These are phyloP conservation scores for Odocoileus hemionus DNA, from an alignment of 2,113 vertebrate species.

Conservation along the genomic window DNA sequence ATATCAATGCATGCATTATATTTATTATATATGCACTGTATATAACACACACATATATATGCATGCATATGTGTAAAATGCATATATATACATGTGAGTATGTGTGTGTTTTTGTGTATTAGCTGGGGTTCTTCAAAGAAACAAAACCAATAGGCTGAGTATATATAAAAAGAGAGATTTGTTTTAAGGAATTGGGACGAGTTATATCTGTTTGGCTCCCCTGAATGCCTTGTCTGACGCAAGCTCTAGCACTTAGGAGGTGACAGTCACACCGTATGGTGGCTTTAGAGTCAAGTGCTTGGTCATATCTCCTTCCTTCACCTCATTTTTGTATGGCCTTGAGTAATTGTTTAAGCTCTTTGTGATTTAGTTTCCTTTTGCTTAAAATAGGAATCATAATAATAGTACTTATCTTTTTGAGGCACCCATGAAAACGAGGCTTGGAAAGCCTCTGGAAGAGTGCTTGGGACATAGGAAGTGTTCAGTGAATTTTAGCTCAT, in stretches of 20 bases:
- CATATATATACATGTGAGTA: not conserved
- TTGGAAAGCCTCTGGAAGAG: not conserved
- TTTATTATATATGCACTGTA: not conserved
- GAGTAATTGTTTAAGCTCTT: not conserved
- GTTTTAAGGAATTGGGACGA: not conserved
- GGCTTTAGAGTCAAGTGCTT: not conserved
- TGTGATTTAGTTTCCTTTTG: not conserved
- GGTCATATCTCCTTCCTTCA: not conserved
- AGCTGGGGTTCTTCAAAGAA: not conserved
- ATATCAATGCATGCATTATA: not conserved
- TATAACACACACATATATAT: not conserved
- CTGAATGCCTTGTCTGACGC: no score
- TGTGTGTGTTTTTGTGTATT: not conserved
- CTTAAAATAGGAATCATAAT: not conserved
- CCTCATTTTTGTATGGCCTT: not conserved
- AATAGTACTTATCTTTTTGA: not conserved
- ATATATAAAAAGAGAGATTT: not conserved
- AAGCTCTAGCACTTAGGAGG: not conserved
- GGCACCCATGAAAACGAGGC: not conserved
- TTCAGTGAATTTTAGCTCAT: not conserved
- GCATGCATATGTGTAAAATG: not conserved
- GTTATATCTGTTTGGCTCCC: not conserved
- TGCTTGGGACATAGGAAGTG: not conserved
- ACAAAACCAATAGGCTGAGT: not conserved
- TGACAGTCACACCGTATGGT: not conserved